Evolutionary conservation across 2,113 vertebrate species (phyloP), one percentile per base, ranked within the genome.

Genomic region (Xenopus borealis): DNA sequence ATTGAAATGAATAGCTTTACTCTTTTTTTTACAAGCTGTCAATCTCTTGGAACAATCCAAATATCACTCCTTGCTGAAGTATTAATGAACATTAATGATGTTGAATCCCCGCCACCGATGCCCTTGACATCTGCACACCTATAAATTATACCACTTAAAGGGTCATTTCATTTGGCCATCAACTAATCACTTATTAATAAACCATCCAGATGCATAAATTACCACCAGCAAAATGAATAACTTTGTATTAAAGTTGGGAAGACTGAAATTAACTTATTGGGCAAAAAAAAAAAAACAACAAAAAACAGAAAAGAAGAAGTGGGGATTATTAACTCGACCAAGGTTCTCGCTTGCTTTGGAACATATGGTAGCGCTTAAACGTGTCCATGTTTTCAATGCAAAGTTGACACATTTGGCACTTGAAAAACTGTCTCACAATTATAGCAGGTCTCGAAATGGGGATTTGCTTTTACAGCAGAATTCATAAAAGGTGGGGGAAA

Each of bases 301-400:
- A 40, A 40, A 40, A 40, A 40, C 5, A 40, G 8, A 40, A 40
- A 40, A 40, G 30, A 40, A 40, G 33, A 40, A 89, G 80, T 84
- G 86, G 82, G 83, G 83, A 71, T 66, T 78, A 84, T 76, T 81
- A 73, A 40, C 72, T 81, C 45, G 4, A 68, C 85, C 80, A 79
- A 83, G 72, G 74, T 83, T 81, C 83, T 82, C 79, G 58, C 75
- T 85, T 87, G 80, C 66, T 0, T 78, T 82, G 61, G 73, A 53
- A 86, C 91, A 93, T 90, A 85, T 92, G 91, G 82, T 90, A 89
- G 85, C 89, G 83, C 71, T 92, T 91, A 93, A 88, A 85, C 0
- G 27, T 82, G 85, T 88, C 85, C 89, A 83, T 88, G 87, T 91
- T 91, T 90, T 88, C 85, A 86, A 85, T 82, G 83, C 82, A 80